These are phyloP conservation scores for Glaucomys volans DNA, from an alignment of 2,113 vertebrate genomes.

Conservation along the genomic window DNA sequence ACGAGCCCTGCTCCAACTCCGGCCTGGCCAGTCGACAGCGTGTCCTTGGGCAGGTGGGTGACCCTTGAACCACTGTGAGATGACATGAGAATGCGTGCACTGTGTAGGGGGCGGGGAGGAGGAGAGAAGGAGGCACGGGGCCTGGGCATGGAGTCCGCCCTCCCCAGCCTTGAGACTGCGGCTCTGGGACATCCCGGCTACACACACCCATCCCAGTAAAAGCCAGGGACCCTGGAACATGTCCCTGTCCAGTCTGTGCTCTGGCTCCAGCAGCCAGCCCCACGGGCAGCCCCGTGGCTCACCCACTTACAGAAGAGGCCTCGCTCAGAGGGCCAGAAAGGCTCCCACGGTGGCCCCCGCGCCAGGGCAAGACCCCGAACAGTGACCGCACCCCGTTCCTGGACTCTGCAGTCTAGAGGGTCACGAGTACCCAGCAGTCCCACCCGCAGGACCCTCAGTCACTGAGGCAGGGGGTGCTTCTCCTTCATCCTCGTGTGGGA, in stretches of 20 bases:
- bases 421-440: not conserved
- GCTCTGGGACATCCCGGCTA: not conserved
- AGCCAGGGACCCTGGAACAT: fast-evolving
- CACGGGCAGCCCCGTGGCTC: too few species aligned
- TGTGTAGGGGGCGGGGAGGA: not conserved
- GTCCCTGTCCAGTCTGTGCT: too few species aligned
- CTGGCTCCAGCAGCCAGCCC: not conserved
- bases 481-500: fast-evolving
- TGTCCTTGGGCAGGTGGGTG: not conserved
- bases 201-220: not conserved
- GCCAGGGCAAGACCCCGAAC: not conserved
- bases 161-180: fast-evolving
- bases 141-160: not conserved
- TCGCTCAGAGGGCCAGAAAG: not conserved
- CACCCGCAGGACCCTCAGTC: not conserved
- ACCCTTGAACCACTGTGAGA: not conserved
- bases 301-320: not conserved
- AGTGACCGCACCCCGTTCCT: not conserved
- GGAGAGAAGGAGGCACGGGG: not conserved
- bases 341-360: fast-evolving
- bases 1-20: too few species aligned
- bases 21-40: not conserved
- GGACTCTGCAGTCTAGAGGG: not conserved
- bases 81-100: not conserved
- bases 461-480: not conserved